These are phyloP conservation scores for Pseudopodoces humilis DNA, from an alignment of 2,113 vertebrate genomes.

Conservation along the genomic window DNA sequence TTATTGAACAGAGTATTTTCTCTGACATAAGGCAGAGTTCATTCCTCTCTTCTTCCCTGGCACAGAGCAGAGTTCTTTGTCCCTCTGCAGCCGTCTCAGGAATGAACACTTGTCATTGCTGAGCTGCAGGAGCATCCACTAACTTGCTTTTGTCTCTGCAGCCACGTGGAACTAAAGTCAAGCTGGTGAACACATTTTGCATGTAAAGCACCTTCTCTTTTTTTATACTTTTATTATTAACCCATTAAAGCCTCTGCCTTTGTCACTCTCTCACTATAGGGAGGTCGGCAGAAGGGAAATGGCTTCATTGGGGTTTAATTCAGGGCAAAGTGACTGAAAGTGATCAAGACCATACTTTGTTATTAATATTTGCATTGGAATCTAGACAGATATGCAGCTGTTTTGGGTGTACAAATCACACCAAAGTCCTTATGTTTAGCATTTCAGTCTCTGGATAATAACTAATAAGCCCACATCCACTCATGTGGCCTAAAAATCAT, in stretches of 20 bases:
- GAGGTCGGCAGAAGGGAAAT: background rate
- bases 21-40: background rate
- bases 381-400: background rate
- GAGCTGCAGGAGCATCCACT: background rate
- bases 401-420: background rate
- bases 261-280: background rate
- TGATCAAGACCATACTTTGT: background rate
- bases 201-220: background rate
- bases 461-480: background rate
- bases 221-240: background rate
- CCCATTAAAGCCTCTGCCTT: background rate
- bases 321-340: background rate
- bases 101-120: background rate
- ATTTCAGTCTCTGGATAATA: background rate
- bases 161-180: fast-evolving
- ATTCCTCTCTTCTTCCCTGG: background rate
- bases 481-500: background rate
- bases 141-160: fast-evolving
- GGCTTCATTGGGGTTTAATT: background rate
- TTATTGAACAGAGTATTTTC: background rate
- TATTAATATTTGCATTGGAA: background rate
- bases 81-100: background rate
- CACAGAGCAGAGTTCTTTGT: background rate
- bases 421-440: background rate
- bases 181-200: background rate